Evolutionary conservation across 2,797 vertebrate species (phyloP), one percentile per base, ranked within the genome.

Genomic region (Naso thynnoides): DNA sequence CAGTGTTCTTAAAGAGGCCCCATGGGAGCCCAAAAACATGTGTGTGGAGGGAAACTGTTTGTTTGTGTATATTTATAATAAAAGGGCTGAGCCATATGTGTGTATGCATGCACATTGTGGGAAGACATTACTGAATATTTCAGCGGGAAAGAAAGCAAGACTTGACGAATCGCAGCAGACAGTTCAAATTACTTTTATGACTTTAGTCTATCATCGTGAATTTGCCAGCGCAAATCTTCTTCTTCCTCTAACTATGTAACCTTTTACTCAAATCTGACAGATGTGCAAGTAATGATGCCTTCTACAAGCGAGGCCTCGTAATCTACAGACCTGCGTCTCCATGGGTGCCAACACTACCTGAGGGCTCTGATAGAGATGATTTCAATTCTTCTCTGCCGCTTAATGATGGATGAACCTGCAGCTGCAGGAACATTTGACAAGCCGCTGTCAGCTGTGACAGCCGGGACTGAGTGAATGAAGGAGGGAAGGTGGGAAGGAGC

Each of bases 371-470:
- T 88, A 86, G 91, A 92, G 89, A 90, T 90, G 86, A 92, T 91
- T 91, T 90, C 89, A 88, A 88, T 90, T 86, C 90, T 90, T 77
- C 89, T 88, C 89, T 76, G 89, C 86, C 84, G 55, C 82, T 90
- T 92, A 93, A 93, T 93, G 93, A 92, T 85, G 86, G 90, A 93
- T 93, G 90, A 90, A 91, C 85, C 84, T 79, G 89, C 90, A 86
- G 90, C 85, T 82, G 86, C 81, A 55, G 84, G 85, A 90, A 70
- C 89, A 89, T 91, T 92, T 92, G 92, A 93, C 90, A 93, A 89
- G 86, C 71, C 21, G 67, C 80, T 89, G 91, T 92, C 91, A 89
- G 83, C 83, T 61, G 82, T 89, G 90, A 92, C 91, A 91, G 77
- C 56, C 58, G 27, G 79, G 81, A 86, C 84, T 85, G 90, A 91